A percentile compares a stretch with the other conserved stretches of the same genome.
Evolutionary conservation across 2,113 vertebrate species (phyloP).

Genomic region (Microtus pennsylvanicus): DNA sequence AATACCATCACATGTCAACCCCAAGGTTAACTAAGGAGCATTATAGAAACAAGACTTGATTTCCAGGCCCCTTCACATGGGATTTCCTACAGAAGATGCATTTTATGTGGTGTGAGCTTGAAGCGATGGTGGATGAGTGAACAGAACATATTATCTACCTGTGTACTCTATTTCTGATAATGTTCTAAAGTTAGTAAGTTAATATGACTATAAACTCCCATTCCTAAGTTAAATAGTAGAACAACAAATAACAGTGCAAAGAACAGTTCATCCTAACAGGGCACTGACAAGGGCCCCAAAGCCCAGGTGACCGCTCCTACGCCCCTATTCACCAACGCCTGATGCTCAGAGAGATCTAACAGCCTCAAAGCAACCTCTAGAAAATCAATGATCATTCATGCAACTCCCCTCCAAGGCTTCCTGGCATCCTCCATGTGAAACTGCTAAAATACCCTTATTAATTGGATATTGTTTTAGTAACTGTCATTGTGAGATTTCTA

Average conservation of each 20-base stretch:
- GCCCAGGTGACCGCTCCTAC: rapidly evolving
- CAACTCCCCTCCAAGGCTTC: neutral
- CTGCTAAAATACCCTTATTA: neutral
- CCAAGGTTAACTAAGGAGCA: neutral
- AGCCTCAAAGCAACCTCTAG: neutral
- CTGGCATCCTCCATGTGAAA: neutral
- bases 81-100: neutral
- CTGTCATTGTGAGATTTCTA: neutral
- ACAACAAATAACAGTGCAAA: neutral
- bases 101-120: neutral
- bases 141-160: neutral
- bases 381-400: neutral
- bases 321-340: neutral
- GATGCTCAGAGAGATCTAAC: neutral
- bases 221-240: neutral
- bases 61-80: neutral
- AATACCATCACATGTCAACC: neutral
- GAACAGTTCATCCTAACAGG: neutral
- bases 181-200: neutral
- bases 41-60: neutral
- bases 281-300: neutral
- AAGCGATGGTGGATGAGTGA: neutral
- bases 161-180: neutral
- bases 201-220: neutral
- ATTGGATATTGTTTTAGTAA: neutral